Conservation (phyloP, 2,113 vertebrate species). For the Rhinoderma darwinii region DNA sequence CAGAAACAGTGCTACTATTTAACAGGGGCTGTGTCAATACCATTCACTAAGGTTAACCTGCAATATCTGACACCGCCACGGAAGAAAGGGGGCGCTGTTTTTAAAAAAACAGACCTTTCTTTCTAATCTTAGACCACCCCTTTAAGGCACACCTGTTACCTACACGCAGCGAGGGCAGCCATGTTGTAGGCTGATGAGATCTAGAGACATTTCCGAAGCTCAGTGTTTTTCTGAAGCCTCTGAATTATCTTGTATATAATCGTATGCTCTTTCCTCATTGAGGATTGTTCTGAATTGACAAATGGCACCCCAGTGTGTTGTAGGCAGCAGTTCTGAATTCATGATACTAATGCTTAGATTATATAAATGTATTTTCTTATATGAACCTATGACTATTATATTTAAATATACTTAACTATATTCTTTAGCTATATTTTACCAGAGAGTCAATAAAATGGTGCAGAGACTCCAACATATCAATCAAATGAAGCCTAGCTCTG, state of each 20-base stretch:
- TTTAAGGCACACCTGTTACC: not conserved
- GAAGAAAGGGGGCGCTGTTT: not conserved
- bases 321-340: not conserved
- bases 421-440: constrained; percentile 19
- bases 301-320: not conserved
- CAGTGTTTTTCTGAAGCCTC: not conserved
- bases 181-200: not conserved
- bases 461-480: constrained; percentile 56
- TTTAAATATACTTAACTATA: not conserved
- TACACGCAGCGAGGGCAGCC: not conserved
- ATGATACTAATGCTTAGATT: not conserved
- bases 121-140: not conserved
- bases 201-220: not conserved
- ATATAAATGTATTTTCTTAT: constrained; percentile 17
- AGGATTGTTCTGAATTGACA: not conserved
- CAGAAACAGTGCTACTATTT: not conserved
- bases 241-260: not conserved
- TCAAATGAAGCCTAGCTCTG: constrained; percentile 27
- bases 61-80: not conserved
- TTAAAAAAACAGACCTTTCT: too few relatives aligned
- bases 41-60: not conserved
- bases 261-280: not conserved
- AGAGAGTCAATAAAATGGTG: constrained; percentile 25
- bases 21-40: not conserved
- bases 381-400: not conserved